Base-by-base conservation (phyloP, 2,888 invertebrate genomes). In the Trypoxylon attenuatum region DNA sequence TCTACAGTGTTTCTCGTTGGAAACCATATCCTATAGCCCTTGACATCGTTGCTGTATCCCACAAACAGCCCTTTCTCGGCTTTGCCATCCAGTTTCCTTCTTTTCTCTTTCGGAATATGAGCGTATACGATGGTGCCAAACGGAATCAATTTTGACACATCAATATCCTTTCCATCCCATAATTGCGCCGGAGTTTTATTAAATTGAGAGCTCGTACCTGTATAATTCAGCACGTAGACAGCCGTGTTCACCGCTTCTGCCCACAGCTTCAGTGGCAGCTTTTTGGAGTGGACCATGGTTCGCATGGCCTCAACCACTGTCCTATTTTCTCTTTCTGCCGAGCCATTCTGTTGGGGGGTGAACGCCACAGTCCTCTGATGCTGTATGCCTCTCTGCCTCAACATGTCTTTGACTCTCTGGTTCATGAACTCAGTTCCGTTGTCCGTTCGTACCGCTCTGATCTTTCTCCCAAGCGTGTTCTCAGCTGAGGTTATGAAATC, bases 291-390 rank as follows among this genome's bases (percentile, higher is more conserved):
- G 19, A 29, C 13, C 0, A 21, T 6, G n/a, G 43, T 18, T 5
- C 52, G 15, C 3, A 21, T 27, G 2, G 43, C 16, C 21, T 53
- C 21, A 2, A 27, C 29, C 3, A 43, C 15, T 5, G 52, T 53
- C n/a, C 52, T n/a, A 3, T 29, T 53, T 5, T 53, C 29, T 8
- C 52, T 42, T 3, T 53, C 42, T 8, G 27, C 27, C 1, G 19
- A 18, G 5, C 52, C 43, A 10, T 42, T 53, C 10, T 53, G 52
- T 16, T 53, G 42, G 10, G 43, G 43, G 3, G 52, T 53, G 25
- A 42, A 42, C 5, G 21, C 8, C 3, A n/a, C 15, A 15, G 42
- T 43, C 19, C 16, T 10, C n/a, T 10, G 18, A 6, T 53, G 10
- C 16, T 10, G 18, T 1, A 53, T 29, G 5, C 29, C 21, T 5